Evolutionary conservation across 2,888 invertebrate genomes (phyloP), one percentile per base, ranked within the genome.

Genomic region (Eupithecia insigniata): DNA sequence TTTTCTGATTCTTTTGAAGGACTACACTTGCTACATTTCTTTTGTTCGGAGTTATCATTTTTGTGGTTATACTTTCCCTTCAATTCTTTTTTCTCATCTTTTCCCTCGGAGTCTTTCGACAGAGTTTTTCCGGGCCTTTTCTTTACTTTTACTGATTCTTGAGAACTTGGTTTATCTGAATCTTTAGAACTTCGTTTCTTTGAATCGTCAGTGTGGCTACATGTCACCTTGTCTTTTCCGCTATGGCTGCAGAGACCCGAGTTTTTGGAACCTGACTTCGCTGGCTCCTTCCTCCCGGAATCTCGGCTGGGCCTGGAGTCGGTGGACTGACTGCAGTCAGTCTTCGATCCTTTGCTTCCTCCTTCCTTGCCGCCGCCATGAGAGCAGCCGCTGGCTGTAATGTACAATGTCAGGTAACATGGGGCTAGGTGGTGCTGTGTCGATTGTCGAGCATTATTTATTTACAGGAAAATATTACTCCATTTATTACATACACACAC

Each of bases 311-410:
- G n/a, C 55, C 26, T 55, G 14, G 55, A 26, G 1, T 26, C 55
- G 55, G 55, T 12, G 55, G 22, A 14, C 4, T 2, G 10, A 6
- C 55, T 26, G 26, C 55, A 55, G 26, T 26, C 55, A 55, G 55
- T 26, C 12, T 55, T 55, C 55, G 26, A 26, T n/a, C 55, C 55
- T 4, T 6, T 7, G 55, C 55, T 26, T 55, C 55, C 55, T 14
- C 55, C 55, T 2, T 55, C 22, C 55, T 55, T 55, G 4, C 55
- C 55, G 12, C 51, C 55, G 26, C 22, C 51, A 22, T 55, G 55
- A 14, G 12, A 10, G 22, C 64, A 64, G 14, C 64, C 64, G 36
- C 64, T 64, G 6, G 64, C 64, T 64, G 34, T 12, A 36, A 36
- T 12, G 22, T 14, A 55, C 14, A 64, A 36, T 22, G 6, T 8